These are phyloP conservation scores for Cyrtodaria siliqua DNA, from an alignment of 2,888 invertebrate genomes.

Conservation along the genomic window DNA sequence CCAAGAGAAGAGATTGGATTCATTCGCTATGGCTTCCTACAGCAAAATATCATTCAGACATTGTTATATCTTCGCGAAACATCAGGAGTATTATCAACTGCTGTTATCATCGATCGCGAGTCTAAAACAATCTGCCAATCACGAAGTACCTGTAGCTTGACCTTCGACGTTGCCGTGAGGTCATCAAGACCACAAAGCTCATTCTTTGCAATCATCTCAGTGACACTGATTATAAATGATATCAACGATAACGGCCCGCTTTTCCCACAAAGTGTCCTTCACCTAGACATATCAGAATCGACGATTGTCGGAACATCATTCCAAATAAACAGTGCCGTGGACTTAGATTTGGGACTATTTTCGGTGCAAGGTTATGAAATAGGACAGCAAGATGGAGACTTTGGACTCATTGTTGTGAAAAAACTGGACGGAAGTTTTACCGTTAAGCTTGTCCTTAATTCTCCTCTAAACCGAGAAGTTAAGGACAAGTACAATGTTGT, in stretches of 20 bases:
- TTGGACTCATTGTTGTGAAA: slow-evolving; percentile 57
- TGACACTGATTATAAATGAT: slow-evolving; percentile 68
- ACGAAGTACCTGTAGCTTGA: slow-evolving; percentile 58
- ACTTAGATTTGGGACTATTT: slow-evolving; percentile 72
- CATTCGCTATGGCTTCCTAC: slow-evolving; percentile 64
- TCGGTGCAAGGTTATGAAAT: slow-evolving; percentile 72
- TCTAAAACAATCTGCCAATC: slow-evolving; percentile 55
- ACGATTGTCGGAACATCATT: slow-evolving; percentile 65
- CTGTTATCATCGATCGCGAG: slow-evolving; percentile 73
- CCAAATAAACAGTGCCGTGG: slow-evolving; percentile 72
- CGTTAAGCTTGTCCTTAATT: slow-evolving; percentile 70
- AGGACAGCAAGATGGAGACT: slow-evolving; percentile 61
- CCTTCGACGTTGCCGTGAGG: slow-evolving; percentile 68
- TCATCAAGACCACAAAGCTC: slow-evolving; percentile 61
- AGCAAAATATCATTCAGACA: slow-evolving; percentile 64
- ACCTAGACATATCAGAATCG: slow-evolving; percentile 72
- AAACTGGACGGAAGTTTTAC: slow-evolving; percentile 69
- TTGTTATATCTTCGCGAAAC: slow-evolving; percentile 70
- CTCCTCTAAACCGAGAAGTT: slow-evolving; percentile 75
- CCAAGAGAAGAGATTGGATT: slow-evolving; percentile 59
- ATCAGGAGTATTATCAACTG: slow-evolving; percentile 70
- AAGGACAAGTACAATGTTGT: slow-evolving; percentile 72
- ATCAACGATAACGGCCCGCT: slow-evolving; percentile 77
- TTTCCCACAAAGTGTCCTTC: slow-evolving; percentile 64
- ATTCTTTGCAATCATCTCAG: slow-evolving; percentile 66